A percentile compares a stretch with the other conserved stretches of the same genome.
phyloP scores from a whole-genome alignment of 2,888 invertebrate species.

The Nasonia oneida region DNA sequence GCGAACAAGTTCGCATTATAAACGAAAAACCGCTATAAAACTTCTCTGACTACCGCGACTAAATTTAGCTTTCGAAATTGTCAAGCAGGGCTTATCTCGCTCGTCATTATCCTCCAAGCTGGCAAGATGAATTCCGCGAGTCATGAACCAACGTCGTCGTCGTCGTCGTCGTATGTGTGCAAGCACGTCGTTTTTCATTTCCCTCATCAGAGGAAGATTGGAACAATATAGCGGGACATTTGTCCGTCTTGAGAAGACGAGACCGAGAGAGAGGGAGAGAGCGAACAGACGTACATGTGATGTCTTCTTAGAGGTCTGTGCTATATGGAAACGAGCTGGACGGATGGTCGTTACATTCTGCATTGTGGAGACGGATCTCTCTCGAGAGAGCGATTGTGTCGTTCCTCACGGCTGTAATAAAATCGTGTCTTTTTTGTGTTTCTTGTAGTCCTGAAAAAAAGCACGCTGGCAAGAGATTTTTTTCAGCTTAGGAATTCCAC shows the following conservation, averaged over 20 bases:
- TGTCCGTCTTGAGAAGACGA: background rate
- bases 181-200: conserved; percentile 41
- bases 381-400: background rate
- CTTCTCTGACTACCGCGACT: background rate
- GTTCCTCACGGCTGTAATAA: background rate
- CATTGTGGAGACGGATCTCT: conserved; percentile 4
- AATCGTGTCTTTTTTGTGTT: background rate
- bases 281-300: background rate
- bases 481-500: no score
- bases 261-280: background rate
- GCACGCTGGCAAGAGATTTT: background rate
- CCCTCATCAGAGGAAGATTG: background rate
- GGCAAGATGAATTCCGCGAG: conserved; percentile 35
- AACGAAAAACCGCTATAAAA: background rate
- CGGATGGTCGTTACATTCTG: background rate
- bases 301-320: background rate
- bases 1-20: no score
- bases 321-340: conserved; percentile 11
- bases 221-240: conserved; percentile 16
- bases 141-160: background rate
- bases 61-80: background rate
- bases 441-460: background rate
- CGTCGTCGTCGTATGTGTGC: background rate
- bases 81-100: background rate
- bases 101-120: background rate